Evolutionary conservation across 1,140 invertebrate genomes (phyloP).

Genomic region (Aphaenogaster rudis): DNA sequence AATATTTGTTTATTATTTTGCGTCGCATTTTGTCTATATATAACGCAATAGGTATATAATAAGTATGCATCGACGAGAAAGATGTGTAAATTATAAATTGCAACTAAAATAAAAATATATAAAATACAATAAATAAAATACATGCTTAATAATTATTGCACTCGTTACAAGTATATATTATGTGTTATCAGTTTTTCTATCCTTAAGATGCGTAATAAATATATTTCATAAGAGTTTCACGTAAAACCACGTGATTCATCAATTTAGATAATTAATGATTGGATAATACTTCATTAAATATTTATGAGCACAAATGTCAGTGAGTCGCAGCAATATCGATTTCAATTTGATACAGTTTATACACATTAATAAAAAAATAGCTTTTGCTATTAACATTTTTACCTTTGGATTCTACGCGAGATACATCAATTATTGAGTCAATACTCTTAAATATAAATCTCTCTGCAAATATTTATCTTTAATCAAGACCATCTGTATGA

Average conservation of each 20-base stretch:
- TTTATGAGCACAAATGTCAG: slow-evolving; percentile 34
- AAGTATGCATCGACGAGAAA: background rate
- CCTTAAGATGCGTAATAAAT: background rate
- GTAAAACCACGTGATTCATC: slow-evolving; percentile 5
- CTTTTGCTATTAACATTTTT: slow-evolving; percentile 26
- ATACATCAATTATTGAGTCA: slow-evolving; percentile 6
- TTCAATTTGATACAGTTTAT: background rate
- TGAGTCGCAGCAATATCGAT: background rate
- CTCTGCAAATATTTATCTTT: background rate
- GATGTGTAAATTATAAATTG: background rate
- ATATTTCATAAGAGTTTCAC: slow-evolving; percentile 2
- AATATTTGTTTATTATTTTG: no score
- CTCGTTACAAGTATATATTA: background rate
- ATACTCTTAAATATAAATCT: background rate
- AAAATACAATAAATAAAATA: background rate
- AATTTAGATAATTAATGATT: slow-evolving; percentile 53
- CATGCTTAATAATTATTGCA: slow-evolving; percentile 45
- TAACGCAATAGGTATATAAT: background rate
- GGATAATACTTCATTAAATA: slow-evolving; percentile 15
- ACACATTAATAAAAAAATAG: slow-evolving; percentile 30
- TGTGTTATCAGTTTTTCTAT: background rate
- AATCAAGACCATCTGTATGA: background rate
- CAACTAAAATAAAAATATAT: slow-evolving; percentile 24
- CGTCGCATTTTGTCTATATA: background rate
- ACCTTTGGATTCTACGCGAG: background rate